Evolutionary conservation across 1,140 invertebrate genomes (phyloP), one percentile per base, ranked within the genome.

Genomic region (Drosophila jambulina): DNA sequence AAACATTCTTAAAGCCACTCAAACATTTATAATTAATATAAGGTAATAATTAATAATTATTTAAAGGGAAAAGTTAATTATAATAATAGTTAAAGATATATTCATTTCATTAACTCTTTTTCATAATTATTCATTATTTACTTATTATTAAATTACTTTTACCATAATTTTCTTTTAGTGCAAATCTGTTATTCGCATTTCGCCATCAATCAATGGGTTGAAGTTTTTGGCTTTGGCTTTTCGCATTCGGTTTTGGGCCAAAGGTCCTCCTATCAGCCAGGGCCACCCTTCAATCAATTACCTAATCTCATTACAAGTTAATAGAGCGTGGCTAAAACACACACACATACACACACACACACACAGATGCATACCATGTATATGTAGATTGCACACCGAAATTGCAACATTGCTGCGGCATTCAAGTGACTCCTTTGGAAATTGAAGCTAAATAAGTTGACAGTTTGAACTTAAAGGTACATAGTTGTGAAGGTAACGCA

Each of bases 241-340:
- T 77, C 49, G 56, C 46, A 65, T 68, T 76, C 38, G 75, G 46
- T 58, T 54, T 77, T 54, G 62, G 70, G 42, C 32, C 46, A 45
- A 75, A 53, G 49, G 59, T 75, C 53, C 75, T 65, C 61, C 48
- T 51, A 51, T 79, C 46, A 74, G 62, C 62, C 70, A 63, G 56
- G 48, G 32, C 53, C 48, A 43, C 76, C 64, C 77, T 80, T 80
- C 81, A 87, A 87, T 88, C 85, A 90, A 90, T 90, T 90, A 90
- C 82, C 81, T 82, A 90, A 90, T 90, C 85, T 85, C 78, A 90
- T 90, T 90, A 90, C 85, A 67, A 65, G 71, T 90, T 90, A 90
- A 90, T 90, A 90, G 85, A 90, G 85, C 85, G 75, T 88, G 63
- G 42, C 69, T 49, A 75, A 58, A 60, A 43, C 48, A 54, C 56